Percentiles rank a stretch among this genome's conserved stretches.
Conservation (phyloP, 2,113 vertebrate species). For the Stictonetta naevosa region DNA sequence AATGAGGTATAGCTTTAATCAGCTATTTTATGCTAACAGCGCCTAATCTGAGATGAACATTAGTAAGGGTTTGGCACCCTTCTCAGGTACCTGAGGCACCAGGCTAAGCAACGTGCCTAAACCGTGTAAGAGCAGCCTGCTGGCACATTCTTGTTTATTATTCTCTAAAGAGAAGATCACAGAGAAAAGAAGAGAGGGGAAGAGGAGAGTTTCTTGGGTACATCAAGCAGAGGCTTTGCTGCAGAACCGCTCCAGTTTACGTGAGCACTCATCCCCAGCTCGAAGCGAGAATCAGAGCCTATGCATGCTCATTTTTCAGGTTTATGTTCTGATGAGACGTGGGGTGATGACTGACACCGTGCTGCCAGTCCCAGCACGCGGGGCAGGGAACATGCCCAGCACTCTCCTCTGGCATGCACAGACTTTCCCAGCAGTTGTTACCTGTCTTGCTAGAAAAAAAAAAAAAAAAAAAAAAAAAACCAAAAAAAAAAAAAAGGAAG, state of each 20-base stretch:
- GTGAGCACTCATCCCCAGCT: not conserved
- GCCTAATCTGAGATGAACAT: not conserved
- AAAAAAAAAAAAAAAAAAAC: too few species aligned
- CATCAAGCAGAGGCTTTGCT: not conserved
- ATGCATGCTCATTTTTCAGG: not conserved
- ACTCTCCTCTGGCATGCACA: not conserved
- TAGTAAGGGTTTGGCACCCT: not conserved
- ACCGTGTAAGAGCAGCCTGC: not conserved
- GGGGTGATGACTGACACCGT: not conserved
- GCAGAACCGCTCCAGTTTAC: not conserved
- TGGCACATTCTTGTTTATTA: constrained; percentile 2
- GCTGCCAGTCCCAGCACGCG: rapidly evolving
- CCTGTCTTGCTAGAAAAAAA: not conserved
- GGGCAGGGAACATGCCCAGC: not conserved
- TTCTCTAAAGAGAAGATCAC: not conserved
- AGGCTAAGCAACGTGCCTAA: not conserved
- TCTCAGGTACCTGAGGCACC: not conserved
- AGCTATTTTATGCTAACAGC: not conserved
- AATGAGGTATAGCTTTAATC: not conserved
- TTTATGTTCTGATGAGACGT: not conserved
- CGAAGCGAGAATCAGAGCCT: not conserved
- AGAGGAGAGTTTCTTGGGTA: not conserved
- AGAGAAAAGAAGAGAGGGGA: not conserved
- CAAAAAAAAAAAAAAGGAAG: not conserved
- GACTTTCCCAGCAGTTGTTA: not conserved